Evolutionary conservation across 2,888 invertebrate genomes (phyloP), one percentile per base, ranked within the genome.

Genomic region (Pycnomerus fuliginosus): DNA sequence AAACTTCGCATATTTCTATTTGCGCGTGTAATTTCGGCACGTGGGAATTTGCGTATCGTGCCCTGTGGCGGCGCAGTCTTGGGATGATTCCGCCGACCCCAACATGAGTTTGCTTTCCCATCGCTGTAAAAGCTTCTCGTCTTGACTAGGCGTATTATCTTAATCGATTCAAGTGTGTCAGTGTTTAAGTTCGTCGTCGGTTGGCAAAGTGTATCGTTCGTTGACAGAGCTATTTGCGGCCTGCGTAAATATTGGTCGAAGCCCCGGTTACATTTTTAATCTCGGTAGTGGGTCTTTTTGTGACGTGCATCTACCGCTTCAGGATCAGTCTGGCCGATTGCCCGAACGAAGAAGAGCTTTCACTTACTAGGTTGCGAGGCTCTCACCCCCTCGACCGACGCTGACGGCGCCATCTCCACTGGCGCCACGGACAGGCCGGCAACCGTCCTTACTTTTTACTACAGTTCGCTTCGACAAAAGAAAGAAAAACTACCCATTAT

Each of bases 401-500:
- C 61, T 60, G 59, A 50, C 65, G 64, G 62, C 65, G 65, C 62
- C 64, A 62, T 56, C 59, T 59, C 47, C 53, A 50, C 59, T 65
- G 70, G 68, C 70, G 70, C 69, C 70, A 62, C 63, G 55, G 55
- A 55, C 61, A 60, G 62, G 61, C 56, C 64, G 58, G 62, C 63
- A 67, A 65, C 63, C 67, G 65, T 69, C 67, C 69, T 68, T 66
- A 69, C 69, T 70, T 70, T 70, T 70, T 70, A 69, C 68, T 63
- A 61, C 67, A 58, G 60, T 64, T 64, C 55, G 56, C 60, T 56
- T 61, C 64, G 63, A 66, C 67, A 65, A 68, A 67, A 64, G 69
- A 65, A 69, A 68, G 70, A 69, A 68, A 70, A 71, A 69, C 71
- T 67, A 67, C 67, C 71, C 70, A 71, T 71, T 71, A 71, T 71